A percentile compares a stretch with the other conserved stretches of the same genome.
Evolutionary conservation across 2,888 invertebrate species (phyloP).

Genomic region (Merodon equestris): DNA sequence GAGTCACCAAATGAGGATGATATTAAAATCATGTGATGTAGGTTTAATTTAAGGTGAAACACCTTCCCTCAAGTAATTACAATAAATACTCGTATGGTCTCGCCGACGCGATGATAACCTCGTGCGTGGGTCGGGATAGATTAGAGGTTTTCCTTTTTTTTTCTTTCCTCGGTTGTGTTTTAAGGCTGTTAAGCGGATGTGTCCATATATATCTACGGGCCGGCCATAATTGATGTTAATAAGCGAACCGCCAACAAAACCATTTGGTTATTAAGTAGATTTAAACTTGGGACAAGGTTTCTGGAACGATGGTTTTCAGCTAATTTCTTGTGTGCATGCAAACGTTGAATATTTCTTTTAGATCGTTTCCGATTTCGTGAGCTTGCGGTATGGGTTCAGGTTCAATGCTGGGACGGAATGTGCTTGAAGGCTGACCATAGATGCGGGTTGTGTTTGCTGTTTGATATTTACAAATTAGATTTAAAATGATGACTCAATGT

Average conservation of each 20-base stretch:
- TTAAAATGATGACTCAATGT: too few relatives aligned
- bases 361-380: background rate
- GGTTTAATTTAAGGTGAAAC: constrained; percentile 61
- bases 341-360: constrained; percentile 23
- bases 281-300: background rate
- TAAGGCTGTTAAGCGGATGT: constrained; percentile 44
- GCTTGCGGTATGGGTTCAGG: background rate
- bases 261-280: constrained; percentile 20
- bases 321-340: constrained; percentile 26
- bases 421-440: background rate
- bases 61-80: constrained; percentile 34
- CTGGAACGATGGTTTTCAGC: constrained; percentile 22
- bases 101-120: constrained; percentile 18
- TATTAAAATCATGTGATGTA: constrained; percentile 35
- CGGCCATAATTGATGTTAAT: constrained; percentile 38
- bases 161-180: background rate
- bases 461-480: too few relatives aligned
- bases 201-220: constrained; percentile 43
- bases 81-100: constrained; percentile 29
- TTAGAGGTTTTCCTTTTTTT: constrained; percentile 13
- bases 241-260: constrained; percentile 12
- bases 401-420: background rate
- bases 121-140: constrained; percentile 15
- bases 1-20: constrained; percentile 53
- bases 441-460: too few relatives aligned